These are phyloP conservation scores for Pluvianellus socialis DNA, from an alignment of 2,113 vertebrate species.

Conservation along the genomic window DNA sequence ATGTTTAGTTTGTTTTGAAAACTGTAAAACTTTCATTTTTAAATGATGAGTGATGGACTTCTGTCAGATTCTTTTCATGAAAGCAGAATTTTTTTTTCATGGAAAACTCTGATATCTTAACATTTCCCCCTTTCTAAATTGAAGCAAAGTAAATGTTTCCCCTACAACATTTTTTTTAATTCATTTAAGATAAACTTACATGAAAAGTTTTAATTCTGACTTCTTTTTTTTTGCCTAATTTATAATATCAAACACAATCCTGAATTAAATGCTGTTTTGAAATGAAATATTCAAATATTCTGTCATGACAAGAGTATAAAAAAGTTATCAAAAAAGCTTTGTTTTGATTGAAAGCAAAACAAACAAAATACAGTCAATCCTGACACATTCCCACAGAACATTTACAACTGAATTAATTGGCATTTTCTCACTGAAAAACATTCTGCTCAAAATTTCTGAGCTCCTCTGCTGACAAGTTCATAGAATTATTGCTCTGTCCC, in stretches of 20 bases:
- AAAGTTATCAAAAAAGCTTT: slow-evolving; percentile 43
- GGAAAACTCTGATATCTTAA: background rate
- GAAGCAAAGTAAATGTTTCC: background rate
- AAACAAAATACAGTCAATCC: slow-evolving; percentile 57
- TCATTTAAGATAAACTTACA: background rate
- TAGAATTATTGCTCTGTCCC: background rate
- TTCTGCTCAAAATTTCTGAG: slow-evolving; percentile 45
- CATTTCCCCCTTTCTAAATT: background rate
- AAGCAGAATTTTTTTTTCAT: background rate
- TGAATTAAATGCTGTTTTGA: slow-evolving; percentile 1
- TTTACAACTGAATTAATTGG: slow-evolving; percentile 52
- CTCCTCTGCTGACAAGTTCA: background rate
- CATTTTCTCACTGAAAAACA: slow-evolving; percentile 37
- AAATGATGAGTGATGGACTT: background rate
- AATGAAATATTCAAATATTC: slow-evolving; percentile 11
- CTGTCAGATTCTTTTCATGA: background rate
- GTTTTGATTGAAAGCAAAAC: slow-evolving; percentile 66
- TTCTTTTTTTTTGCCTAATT: background rate
- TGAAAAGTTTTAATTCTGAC: background rate
- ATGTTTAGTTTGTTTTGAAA: background rate
- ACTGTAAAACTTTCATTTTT: background rate
- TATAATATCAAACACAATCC: background rate
- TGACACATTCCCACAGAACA: slow-evolving; percentile 54
- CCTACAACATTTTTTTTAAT: background rate
- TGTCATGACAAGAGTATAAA: slow-evolving; percentile 1